These are phyloP conservation scores for Percopsis transmontana DNA, from an alignment of 2,113 vertebrate species.

Conservation along the genomic window DNA sequence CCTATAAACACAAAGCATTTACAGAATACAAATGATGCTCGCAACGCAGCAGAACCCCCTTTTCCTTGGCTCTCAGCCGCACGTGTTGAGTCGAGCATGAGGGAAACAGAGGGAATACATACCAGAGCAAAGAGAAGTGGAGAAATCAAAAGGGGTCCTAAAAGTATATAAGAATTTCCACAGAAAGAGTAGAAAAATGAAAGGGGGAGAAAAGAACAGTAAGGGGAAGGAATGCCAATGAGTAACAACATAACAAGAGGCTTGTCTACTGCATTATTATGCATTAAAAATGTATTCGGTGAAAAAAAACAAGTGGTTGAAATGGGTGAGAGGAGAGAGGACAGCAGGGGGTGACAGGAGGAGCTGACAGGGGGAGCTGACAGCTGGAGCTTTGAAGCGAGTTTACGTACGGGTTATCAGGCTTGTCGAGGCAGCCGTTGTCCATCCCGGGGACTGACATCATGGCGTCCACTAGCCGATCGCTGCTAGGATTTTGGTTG, in stretches of 20 bases:
- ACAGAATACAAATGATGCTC: slow-evolving; percentile 73
- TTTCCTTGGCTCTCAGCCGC: slow-evolving; percentile 50
- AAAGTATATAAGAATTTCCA: not conserved
- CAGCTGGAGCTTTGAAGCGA: slow-evolving; percentile 13
- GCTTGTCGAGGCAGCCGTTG: slow-evolving; percentile 78
- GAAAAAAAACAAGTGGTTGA: not conserved
- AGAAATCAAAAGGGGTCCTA: slow-evolving; percentile 15
- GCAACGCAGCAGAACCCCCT: slow-evolving; percentile 32
- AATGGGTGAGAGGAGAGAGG: not conserved
- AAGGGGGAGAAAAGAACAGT: slow-evolving; percentile 23
- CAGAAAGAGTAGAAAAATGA: slow-evolving; percentile 36
- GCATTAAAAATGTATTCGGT: not conserved
- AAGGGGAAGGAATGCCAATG: slow-evolving; percentile 42
- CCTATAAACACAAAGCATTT: slow-evolving; percentile 68
- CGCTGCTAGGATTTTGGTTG: slow-evolving; percentile 81
- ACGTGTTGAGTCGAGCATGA: slow-evolving; percentile 33
- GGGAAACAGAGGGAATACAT: slow-evolving; percentile 40
- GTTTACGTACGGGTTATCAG: slow-evolving; percentile 65
- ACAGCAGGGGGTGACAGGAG: not conserved
- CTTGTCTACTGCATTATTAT: not conserved
- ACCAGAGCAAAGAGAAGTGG: slow-evolving; percentile 13
- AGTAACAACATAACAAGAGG: slow-evolving; percentile 20
- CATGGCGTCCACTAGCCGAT: slow-evolving; percentile 80
- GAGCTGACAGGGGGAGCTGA: not conserved
- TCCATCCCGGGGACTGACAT: slow-evolving; percentile 89